phyloP scores from a whole-genome alignment of 1,140 invertebrate species.

The Daktulosphaira vitifoliae region DNA sequence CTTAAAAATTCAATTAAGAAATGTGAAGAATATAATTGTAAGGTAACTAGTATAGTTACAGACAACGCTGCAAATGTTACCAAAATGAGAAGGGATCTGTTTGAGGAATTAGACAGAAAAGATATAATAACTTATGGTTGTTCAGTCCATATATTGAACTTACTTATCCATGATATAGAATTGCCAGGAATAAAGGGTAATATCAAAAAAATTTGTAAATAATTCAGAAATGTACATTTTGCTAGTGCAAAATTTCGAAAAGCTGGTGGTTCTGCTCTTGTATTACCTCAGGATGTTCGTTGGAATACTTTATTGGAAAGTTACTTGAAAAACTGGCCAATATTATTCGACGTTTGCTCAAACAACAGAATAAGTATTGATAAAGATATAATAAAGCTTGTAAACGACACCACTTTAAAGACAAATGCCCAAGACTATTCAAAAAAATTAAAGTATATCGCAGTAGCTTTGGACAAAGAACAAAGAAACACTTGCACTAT shows the following conservation, averaged over 20 bases:
- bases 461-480: no score
- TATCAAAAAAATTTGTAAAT: slow-evolving; percentile 4
- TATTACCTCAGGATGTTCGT: slow-evolving; percentile 6
- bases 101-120: background rate
- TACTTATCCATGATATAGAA: background rate
- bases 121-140: slow-evolving; percentile 12
- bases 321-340: slow-evolving; percentile 1
- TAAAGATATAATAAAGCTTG: no score
- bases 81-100: background rate
- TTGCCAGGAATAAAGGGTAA: background rate
- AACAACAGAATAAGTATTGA: no score
- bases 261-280: background rate
- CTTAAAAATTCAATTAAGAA: background rate
- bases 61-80: slow-evolving; percentile 2
- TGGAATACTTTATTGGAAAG: slow-evolving; percentile 1
- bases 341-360: background rate
- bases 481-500: no score
- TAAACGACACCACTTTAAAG: no score
- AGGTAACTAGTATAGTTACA: background rate
- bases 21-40: background rate
- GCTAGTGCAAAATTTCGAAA: background rate
- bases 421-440: no score
- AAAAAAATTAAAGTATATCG: no score
- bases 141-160: slow-evolving; percentile 7
- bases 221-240: slow-evolving; percentile 2